Percentiles rank a stretch among this genome's conserved stretches.
Evolutionary conservation across 2,888 invertebrate genomes (phyloP).

Genomic region (Polydrusus pterygomalis): DNA sequence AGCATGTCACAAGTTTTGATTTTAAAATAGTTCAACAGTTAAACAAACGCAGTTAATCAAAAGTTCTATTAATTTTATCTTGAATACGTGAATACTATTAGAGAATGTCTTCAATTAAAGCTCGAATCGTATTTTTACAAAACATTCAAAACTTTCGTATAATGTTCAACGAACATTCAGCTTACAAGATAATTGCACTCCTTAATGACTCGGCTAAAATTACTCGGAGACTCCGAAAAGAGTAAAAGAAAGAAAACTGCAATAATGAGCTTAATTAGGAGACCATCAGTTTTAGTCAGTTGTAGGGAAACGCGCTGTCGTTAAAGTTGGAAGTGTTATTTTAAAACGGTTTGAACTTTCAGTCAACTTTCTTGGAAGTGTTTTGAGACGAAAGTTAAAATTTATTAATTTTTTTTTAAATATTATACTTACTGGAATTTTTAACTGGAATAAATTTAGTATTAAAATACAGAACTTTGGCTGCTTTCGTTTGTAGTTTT

Average conservation of each 20-base stretch:
- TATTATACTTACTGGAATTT: too few species aligned
- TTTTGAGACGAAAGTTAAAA: background rate
- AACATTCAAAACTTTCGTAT: background rate
- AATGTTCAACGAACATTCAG: slow-evolving; percentile 2
- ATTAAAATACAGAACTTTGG: too few species aligned
- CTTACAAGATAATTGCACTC: slow-evolving; percentile 22
- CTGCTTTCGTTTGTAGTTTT: too few species aligned
- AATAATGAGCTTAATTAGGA: slow-evolving; percentile 13
- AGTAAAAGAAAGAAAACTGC: slow-evolving; percentile 15
- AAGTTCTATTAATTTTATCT: too few species aligned
- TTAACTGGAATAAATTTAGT: too few species aligned
- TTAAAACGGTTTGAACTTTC: background rate
- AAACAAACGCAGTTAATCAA: too few species aligned
- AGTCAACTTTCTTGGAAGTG: background rate
- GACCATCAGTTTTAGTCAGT: slow-evolving; percentile 18
- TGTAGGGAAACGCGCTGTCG: background rate
- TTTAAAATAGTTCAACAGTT: too few species aligned
- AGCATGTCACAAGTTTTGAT: too few species aligned
- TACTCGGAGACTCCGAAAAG: slow-evolving; percentile 6
- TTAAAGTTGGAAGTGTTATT: slow-evolving; percentile 14
- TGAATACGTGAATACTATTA: too few species aligned
- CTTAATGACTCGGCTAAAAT: slow-evolving; percentile 25
- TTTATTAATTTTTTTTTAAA: too few species aligned
- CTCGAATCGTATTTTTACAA: slow-evolving; percentile 6
- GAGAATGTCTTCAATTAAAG: background rate